Evolutionary conservation across 2,113 vertebrate species (phyloP).

Genomic region (Cryptomyrus ogoouensis): DNA sequence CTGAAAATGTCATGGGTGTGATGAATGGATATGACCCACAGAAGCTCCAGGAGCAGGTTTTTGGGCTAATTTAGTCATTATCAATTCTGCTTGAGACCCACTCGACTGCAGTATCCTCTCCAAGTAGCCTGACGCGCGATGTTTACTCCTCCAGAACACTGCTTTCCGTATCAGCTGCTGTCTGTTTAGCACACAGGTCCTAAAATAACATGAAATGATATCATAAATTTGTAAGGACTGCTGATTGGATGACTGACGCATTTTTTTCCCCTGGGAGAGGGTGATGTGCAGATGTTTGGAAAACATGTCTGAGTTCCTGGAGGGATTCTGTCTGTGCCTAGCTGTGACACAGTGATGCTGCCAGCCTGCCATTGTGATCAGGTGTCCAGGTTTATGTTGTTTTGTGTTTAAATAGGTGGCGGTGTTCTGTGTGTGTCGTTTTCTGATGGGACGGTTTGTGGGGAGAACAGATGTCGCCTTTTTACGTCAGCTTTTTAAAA

Average conservation of each 20-base stretch:
- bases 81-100: not conserved
- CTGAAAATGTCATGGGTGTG: not conserved
- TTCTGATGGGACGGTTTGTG: not conserved
- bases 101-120: not conserved
- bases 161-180: not conserved
- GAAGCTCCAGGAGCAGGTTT: not conserved
- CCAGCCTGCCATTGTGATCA: not conserved
- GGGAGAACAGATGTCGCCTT: not conserved
- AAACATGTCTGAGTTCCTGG: not conserved
- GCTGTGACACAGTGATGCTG: not conserved
- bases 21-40: not conserved
- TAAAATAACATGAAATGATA: not conserved
- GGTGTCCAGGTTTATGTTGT: not conserved
- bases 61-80: conserved; percentile 2
- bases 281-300: not conserved
- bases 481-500: not conserved
- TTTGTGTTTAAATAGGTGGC: not conserved
- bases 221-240: not conserved
- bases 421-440: not conserved
- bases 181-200: not conserved
- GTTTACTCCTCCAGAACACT: not conserved
- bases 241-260: not conserved
- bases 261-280: not conserved
- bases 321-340: not conserved
- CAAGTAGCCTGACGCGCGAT: not conserved